A percentile compares a stretch with the other conserved stretches of the same genome.
phyloP scores from a whole-genome alignment of 2,113 vertebrate species.

The Smithornis capensis region DNA sequence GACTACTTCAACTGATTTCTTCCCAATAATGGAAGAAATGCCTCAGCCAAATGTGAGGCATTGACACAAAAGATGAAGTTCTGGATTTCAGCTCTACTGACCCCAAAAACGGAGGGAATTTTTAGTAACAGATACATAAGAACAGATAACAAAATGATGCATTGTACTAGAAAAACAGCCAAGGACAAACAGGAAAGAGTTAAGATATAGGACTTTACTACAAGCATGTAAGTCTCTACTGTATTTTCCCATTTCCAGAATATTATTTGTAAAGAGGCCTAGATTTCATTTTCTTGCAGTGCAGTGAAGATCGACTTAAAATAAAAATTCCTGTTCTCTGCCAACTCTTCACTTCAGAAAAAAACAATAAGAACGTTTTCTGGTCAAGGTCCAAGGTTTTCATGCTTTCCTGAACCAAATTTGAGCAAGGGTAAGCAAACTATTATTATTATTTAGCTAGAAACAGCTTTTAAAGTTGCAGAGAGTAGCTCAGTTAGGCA shows the following conservation, averaged over 20 bases:
- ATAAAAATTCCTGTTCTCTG: not conserved
- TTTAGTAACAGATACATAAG: not conserved
- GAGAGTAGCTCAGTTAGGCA: not conserved
- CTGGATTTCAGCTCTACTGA: not conserved
- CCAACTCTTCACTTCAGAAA: not conserved
- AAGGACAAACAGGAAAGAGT: not conserved
- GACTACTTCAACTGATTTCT: not conserved
- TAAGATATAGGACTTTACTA: not conserved
- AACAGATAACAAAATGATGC: not conserved
- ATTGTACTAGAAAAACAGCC: not conserved
- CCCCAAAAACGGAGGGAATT: not conserved
- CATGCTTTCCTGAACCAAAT: not conserved
- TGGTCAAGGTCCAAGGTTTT: not conserved
- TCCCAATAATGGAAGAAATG: constrained; percentile 19
- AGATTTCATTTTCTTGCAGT: not conserved
- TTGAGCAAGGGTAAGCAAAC: not conserved
- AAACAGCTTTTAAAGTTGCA: not conserved
- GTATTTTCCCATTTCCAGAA: not conserved
- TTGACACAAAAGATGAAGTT: not conserved
- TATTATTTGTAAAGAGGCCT: not conserved
- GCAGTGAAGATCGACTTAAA: not conserved
- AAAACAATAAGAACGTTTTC: constrained; percentile 31
- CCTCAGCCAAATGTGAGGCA: not conserved
- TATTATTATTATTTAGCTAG: not conserved
- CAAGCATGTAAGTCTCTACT: not conserved